Evolutionary conservation across 2,888 invertebrate species (phyloP).

Genomic region (Tiliacea aurago): DNA sequence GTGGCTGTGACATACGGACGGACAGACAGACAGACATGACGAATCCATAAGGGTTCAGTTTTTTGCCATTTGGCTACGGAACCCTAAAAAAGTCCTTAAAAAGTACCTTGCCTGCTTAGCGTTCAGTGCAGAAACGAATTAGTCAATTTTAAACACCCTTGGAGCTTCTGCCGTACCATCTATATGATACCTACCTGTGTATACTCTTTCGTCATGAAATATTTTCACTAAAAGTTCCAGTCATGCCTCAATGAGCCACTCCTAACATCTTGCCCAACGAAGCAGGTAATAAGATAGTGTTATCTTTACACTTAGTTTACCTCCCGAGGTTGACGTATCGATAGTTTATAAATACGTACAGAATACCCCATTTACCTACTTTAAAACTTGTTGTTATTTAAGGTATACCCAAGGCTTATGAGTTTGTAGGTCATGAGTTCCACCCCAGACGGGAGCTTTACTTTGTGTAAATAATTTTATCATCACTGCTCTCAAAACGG

Average conservation of each 20-base stretch:
- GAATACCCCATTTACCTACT: background rate
- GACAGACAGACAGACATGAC: too few species aligned
- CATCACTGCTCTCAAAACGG: too few species aligned
- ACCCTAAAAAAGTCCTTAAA: too few species aligned
- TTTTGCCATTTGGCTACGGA: too few species aligned
- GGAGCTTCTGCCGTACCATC: background rate
- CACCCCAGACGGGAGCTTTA: too few species aligned
- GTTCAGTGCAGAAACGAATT: background rate
- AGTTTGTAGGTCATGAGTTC: too few species aligned
- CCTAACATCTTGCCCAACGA: slow-evolving; percentile 9
- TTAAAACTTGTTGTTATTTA: background rate
- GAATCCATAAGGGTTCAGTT: too few species aligned
- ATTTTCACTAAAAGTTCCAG: slow-evolving; percentile 15
- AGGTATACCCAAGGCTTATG: too few species aligned
- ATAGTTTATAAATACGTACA: background rate
- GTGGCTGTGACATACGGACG: too few species aligned
- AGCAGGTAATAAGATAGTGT: slow-evolving; percentile 24
- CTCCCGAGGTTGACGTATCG: slow-evolving; percentile 3
- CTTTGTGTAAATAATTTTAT: too few species aligned
- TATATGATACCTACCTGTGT: background rate
- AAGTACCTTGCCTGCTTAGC: too few species aligned
- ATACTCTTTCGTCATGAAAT: too few species aligned
- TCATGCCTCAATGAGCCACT: slow-evolving; percentile 16
- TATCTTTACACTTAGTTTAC: slow-evolving; percentile 50
- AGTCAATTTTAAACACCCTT: background rate